These are phyloP conservation scores for Aproaerema taeniolella DNA, from an alignment of 2,888 invertebrate genomes.

Conservation along the genomic window DNA sequence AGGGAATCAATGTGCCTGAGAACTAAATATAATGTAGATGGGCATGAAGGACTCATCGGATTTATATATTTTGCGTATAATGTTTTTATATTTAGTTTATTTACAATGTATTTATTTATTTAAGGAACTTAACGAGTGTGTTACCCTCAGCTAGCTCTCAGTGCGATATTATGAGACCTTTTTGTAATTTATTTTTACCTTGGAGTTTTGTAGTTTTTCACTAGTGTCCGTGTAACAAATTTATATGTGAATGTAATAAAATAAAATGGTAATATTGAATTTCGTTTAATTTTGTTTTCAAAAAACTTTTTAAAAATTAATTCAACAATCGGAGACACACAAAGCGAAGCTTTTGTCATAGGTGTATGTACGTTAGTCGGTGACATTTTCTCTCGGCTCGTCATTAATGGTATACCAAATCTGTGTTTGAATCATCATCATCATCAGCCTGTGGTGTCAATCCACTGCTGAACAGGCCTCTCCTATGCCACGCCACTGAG, in stretches of 20 bases:
- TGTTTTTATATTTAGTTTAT: conserved; percentile 2
- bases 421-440: too few relatives aligned
- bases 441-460: too few relatives aligned
- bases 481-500: too few relatives aligned
- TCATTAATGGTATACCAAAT: too few relatives aligned
- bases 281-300: too few relatives aligned
- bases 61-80: background rate
- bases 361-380: too few relatives aligned
- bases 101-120: conserved; percentile 8
- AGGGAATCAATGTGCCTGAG: conserved; percentile 12
- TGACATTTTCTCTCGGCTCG: too few relatives aligned
- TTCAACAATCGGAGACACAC: too few relatives aligned
- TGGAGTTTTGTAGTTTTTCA: conserved; percentile 66
- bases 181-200: conserved; percentile 23
- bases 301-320: too few relatives aligned
- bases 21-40: conserved; percentile 6
- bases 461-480: too few relatives aligned
- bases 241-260: conserved; percentile 70
- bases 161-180: background rate
- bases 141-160: background rate
- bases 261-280: conserved; percentile 39
- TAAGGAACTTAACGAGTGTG: background rate
- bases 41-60: conserved; percentile 11
- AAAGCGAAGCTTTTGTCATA: too few relatives aligned
- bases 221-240: conserved; percentile 62